Conservation (phyloP, 2,888 invertebrate species). For the Drosophila helvetica region DNA sequence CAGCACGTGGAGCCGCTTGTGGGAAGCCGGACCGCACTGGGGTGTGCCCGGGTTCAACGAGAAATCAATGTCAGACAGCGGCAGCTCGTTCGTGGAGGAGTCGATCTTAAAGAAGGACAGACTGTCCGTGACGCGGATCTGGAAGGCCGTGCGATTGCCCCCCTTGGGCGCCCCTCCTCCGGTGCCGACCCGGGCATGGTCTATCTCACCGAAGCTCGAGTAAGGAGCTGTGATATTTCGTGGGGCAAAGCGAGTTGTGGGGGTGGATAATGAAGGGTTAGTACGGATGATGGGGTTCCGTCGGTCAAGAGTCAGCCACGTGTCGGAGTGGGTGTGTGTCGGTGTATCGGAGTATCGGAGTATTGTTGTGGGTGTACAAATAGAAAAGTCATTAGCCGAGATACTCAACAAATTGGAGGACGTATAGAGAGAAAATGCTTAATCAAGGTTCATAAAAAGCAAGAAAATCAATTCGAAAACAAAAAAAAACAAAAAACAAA, state of each 20-base stretch:
- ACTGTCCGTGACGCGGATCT: constrained; percentile 79
- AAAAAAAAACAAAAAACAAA: constrained; percentile 4
- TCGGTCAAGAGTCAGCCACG: constrained; percentile 30
- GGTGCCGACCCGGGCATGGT: constrained; percentile 28
- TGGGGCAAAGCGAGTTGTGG: background rate
- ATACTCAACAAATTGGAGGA: constrained; percentile 47
- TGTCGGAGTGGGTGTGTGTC: constrained; percentile 10
- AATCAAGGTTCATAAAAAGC: constrained; percentile 7
- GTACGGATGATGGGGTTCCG: constrained; percentile 4
- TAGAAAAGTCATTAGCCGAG: constrained; percentile 68
- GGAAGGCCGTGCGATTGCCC: constrained; percentile 60
- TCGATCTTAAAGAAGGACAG: constrained; percentile 83
- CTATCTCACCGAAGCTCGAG: constrained; percentile 42
- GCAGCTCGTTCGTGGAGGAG: constrained; percentile 89
- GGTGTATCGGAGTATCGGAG: constrained; percentile 3
- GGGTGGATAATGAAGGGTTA: constrained; percentile 11
- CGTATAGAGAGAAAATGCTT: constrained; percentile 16
- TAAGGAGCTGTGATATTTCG: background rate
- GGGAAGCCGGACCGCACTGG: constrained; percentile 32
- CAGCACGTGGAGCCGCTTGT: constrained; percentile 48
- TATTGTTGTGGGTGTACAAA: constrained; percentile 51
- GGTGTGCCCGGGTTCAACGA: constrained; percentile 81
- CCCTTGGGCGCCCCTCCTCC: constrained; percentile 25
- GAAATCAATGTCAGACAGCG: constrained; percentile 87
- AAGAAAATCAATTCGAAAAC: constrained; percentile 15